Conservation (phyloP, 2,888 invertebrate genomes). For the Sarcophaga caerulescens region DNA sequence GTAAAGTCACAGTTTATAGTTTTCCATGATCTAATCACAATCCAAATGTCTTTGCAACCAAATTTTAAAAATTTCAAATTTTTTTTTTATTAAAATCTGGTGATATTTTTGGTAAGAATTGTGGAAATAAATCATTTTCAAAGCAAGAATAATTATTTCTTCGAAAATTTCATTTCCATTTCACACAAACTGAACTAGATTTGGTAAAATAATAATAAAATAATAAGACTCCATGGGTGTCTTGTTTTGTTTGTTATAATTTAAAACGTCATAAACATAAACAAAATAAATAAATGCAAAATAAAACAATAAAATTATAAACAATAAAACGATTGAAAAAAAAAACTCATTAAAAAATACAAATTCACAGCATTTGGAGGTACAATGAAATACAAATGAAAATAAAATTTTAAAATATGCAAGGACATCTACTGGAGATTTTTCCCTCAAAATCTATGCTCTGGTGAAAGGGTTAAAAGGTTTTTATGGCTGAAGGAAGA, state of each 20-base stretch:
- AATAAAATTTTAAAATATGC: not conserved
- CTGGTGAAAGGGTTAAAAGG: conserved; percentile 49
- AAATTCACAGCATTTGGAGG: not conserved
- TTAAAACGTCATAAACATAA: conserved; percentile 33
- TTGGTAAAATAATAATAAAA: conserved; percentile 62
- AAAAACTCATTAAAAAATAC: conserved; percentile 16
- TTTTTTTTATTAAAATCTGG: too few species aligned
- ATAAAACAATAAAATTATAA: conserved; percentile 3
- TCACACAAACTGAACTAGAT: conserved; percentile 54
- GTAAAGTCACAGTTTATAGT: too few species aligned
- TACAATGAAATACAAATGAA: not conserved
- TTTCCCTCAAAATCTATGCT: not conserved
- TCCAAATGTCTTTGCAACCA: too few species aligned
- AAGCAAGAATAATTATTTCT: not conserved
- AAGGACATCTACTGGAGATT: conserved; percentile 11
- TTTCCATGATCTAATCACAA: too few species aligned
- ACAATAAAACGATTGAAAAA: not conserved
- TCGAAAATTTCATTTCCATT: not conserved
- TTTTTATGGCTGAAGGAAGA: not conserved
- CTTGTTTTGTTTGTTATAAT: conserved; percentile 3
- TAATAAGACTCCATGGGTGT: conserved; percentile 33
- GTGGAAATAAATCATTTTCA: too few species aligned
- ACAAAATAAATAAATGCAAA: conserved; percentile 9
- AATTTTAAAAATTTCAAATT: too few species aligned
- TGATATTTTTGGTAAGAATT: too few species aligned